phyloP scores from a whole-genome alignment of 2,888 invertebrate species.

The Phlogophora meticulosa region DNA sequence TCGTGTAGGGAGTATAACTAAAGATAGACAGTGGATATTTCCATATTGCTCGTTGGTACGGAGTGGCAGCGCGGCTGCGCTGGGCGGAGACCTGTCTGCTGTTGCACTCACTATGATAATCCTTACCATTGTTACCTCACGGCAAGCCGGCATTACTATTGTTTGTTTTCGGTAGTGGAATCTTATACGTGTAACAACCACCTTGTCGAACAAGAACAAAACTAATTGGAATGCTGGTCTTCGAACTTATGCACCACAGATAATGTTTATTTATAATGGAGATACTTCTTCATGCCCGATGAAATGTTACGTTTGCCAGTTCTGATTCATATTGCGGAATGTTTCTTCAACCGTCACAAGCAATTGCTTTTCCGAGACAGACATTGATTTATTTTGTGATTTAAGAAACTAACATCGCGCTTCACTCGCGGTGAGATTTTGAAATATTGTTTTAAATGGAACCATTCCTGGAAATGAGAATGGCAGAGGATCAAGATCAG shows the following conservation, averaged over 20 bases:
- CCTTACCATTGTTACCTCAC: slow-evolving; percentile 79
- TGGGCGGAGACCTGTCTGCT: slow-evolving; percentile 79
- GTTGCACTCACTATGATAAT: slow-evolving; percentile 77
- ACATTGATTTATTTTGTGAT: slow-evolving; percentile 48
- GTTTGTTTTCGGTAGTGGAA: slow-evolving; percentile 83
- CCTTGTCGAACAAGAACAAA: slow-evolving; percentile 52
- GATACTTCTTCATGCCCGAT: slow-evolving; percentile 15
- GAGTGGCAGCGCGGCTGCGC: slow-evolving; percentile 67
- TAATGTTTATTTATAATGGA: slow-evolving; percentile 31
- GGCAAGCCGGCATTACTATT: slow-evolving; percentile 77
- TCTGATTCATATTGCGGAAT: slow-evolving; percentile 49
- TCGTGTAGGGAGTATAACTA: slow-evolving; percentile 59
- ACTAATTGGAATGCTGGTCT: slow-evolving; percentile 38
- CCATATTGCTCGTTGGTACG: slow-evolving; percentile 70
- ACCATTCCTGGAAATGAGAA: background rate
- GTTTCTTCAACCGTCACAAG: slow-evolving; percentile 37
- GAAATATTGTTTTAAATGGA: slow-evolving; percentile 26
- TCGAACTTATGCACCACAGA: slow-evolving; percentile 26
- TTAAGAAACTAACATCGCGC: slow-evolving; percentile 50
- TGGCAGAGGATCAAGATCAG: background rate
- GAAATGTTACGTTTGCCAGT: slow-evolving; percentile 38
- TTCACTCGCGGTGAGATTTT: slow-evolving; percentile 9
- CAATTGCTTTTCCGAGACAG: slow-evolving; percentile 34
- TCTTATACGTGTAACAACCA: slow-evolving; percentile 44
- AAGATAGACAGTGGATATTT: slow-evolving; percentile 68